Conservation (phyloP, 2,888 invertebrate genomes). For the Meloe dianella region DNA sequence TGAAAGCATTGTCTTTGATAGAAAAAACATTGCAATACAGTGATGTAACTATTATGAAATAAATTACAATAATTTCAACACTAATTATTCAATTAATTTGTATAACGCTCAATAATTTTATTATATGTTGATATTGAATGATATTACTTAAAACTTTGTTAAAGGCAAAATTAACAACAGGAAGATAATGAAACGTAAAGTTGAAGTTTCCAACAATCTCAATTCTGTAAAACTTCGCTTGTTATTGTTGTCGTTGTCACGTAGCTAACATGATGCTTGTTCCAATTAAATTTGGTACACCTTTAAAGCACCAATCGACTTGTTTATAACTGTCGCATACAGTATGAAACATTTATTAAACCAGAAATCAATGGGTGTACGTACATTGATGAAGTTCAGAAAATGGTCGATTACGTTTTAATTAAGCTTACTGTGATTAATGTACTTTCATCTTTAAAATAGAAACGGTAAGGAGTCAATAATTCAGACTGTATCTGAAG, state of each 20-base stretch:
- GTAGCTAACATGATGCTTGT: background rate
- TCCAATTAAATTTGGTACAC: conserved; percentile 2
- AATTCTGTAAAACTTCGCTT: conserved; percentile 1
- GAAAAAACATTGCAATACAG: background rate
- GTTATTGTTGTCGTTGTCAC: conserved; percentile 3
- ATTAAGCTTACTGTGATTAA: conserved; percentile 39
- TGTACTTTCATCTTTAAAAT: conserved; percentile 33
- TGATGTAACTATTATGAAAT: background rate
- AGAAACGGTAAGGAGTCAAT: conserved; percentile 19
- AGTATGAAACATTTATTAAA: background rate
- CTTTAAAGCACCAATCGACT: background rate
- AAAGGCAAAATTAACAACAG: background rate
- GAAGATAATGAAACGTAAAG: conserved; percentile 1
- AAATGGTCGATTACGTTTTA: conserved; percentile 40
- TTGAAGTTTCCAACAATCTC: background rate
- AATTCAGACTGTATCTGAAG: background rate
- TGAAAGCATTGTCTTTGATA: background rate
- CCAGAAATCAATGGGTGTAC: conserved; percentile 15
- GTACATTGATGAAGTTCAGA: conserved; percentile 35
- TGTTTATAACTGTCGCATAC: background rate
- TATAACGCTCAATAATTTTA: background rate
- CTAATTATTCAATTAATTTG: background rate
- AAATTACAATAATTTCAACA: background rate
- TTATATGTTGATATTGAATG: background rate
- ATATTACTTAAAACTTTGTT: background rate